Base-by-base conservation (phyloP, 1,140 invertebrate species). In the Stenopsyche tienmushanensis region DNA sequence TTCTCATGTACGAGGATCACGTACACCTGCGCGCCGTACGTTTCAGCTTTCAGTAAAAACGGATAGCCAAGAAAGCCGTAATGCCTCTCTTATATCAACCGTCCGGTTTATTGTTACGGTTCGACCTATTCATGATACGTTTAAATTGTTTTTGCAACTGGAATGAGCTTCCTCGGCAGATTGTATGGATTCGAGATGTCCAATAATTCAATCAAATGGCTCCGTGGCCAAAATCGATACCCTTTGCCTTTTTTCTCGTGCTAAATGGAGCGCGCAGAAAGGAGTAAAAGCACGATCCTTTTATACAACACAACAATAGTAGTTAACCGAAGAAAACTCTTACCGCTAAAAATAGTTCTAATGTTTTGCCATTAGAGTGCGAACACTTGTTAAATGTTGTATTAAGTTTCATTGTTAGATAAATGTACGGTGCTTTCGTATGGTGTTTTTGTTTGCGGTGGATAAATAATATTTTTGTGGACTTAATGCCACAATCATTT, bases 1-100 rank as follows among this genome's bases (percentile, higher is more conserved):
- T 13, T 24, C 26, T 54, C 21, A 54, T 25, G 52, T 54, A 47
- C 44, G 44, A 7, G 44, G 18, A 47, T 47, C 44, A 47, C 44
- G 44, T 47, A 47, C 44, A 47, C 44, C 44, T 47, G 44, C 44
- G 44, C 44, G 7, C 44, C 44, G 7, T 18, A 7, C n/a, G n/a
- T n/a, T n/a, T n/a, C n/a, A n/a, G n/a, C n/a, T n/a, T n/a, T 18
- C 47, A 50, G 13, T 13, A 44, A 17, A 44, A 44, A 44, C 41
- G 41, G 41, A 44, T 44, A 44, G 41, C 41, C 41, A 2, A 13
- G 18, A 17, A 44, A 44, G 13, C 41, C 41, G 3, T 44, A 13
- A 44, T 15, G 41, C 41, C 41, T 44, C 41, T 44, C 41, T 17
- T 44, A 44, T 44, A 44, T 44, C 41, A 44, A 13, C 41, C 41